These are phyloP conservation scores for Drosophila sp. DNA, from an alignment of 1,140 invertebrate genomes.

Conservation along the genomic window DNA sequence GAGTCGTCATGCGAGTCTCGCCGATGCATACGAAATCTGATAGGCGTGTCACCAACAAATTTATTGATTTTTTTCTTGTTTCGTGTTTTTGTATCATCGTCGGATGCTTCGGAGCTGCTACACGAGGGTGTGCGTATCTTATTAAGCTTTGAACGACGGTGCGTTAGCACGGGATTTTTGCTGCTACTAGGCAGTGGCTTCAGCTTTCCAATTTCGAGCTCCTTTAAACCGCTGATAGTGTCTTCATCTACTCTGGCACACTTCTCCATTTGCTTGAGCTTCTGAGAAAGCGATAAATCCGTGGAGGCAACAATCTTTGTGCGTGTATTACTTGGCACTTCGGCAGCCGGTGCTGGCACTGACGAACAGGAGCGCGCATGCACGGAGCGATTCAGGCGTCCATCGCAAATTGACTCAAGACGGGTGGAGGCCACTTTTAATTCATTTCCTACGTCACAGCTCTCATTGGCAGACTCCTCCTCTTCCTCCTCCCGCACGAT, in stretches of 20 bases:
- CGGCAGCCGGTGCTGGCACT: slow-evolving; percentile 36
- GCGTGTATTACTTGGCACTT: slow-evolving; percentile 63
- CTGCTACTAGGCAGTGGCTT: slow-evolving; percentile 87
- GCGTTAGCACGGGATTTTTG: slow-evolving; percentile 84
- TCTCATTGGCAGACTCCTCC: slow-evolving; percentile 88
- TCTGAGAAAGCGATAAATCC: slow-evolving; percentile 69
- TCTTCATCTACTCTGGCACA: slow-evolving; percentile 65
- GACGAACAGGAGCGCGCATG: slow-evolving; percentile 82
- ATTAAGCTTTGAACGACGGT: slow-evolving; percentile 89
- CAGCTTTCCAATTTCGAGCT: slow-evolving; percentile 77
- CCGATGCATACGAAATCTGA: slow-evolving; percentile 86
- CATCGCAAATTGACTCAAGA: slow-evolving; percentile 88
- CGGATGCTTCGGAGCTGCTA: slow-evolving; percentile 95
- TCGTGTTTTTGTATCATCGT: slow-evolving; percentile 93
- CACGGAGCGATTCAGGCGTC: slow-evolving; percentile 86
- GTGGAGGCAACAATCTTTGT: slow-evolving; percentile 71
- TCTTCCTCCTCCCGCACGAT: slow-evolving; percentile 95
- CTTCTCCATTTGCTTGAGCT: slow-evolving; percentile 80
- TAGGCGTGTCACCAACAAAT: slow-evolving; percentile 86
- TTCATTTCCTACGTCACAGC: slow-evolving; percentile 84
- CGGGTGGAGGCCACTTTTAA: slow-evolving; percentile 80
- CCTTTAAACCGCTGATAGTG: slow-evolving; percentile 70
- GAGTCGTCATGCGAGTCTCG: slow-evolving; percentile 92
- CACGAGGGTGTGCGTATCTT: slow-evolving; percentile 93
- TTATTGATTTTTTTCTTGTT: slow-evolving; percentile 92